Conservation (phyloP, 1,140 invertebrate genomes). For the Bathynomus jamesi region DNA sequence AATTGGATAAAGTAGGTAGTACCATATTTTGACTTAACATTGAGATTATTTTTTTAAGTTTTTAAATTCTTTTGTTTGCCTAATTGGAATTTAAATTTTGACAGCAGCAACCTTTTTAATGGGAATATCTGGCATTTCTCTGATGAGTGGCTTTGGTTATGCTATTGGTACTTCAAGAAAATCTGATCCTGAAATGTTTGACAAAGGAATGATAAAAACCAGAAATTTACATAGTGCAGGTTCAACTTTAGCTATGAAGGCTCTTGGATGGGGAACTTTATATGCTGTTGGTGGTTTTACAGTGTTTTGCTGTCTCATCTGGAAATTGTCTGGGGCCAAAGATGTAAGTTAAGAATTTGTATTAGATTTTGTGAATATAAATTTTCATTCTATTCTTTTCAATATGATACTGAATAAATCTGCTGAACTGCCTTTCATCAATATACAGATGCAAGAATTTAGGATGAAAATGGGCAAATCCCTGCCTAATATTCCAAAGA, state of each 20-base stretch:
- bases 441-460: constrained; percentile 46
- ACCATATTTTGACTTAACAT: too few relatives aligned
- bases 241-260: constrained; percentile 64
- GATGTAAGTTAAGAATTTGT: constrained; percentile 50
- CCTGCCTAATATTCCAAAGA: constrained; percentile 67
- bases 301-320: constrained; percentile 69
- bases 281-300: constrained; percentile 76
- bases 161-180: constrained; percentile 68
- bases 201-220: constrained; percentile 59
- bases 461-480: constrained; percentile 47
- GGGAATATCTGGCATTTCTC: constrained; percentile 66
- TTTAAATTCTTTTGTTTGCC: too few relatives aligned
- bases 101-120: constrained; percentile 66
- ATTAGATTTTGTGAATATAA: not conserved
- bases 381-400: not conserved
- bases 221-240: constrained; percentile 64
- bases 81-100: too few relatives aligned
- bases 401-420: not conserved
- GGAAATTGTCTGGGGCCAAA: constrained; percentile 78
- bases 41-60: too few relatives aligned
- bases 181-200: constrained; percentile 68
- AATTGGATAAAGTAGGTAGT: too few relatives aligned
- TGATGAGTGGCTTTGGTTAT: constrained; percentile 69
- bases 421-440: too few relatives aligned
- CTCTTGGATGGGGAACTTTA: constrained; percentile 75